Evolutionary conservation across 92 coral and sea anemone species (phyloP).

Genomic region (Paramuricea clavata): DNA sequence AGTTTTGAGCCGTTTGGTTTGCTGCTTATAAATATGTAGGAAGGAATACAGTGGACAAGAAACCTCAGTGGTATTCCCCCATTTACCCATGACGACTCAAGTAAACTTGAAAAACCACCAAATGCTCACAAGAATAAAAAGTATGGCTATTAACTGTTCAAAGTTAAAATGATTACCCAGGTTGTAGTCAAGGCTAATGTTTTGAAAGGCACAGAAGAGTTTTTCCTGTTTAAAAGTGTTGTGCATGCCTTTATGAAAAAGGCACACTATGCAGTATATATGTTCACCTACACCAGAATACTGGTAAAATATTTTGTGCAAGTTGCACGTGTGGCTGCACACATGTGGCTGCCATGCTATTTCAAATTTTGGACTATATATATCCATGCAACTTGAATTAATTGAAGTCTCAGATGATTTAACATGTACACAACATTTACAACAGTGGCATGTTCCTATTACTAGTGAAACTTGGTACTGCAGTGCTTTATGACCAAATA

Average conservation of each 20-base stretch:
- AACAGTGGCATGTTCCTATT: not conserved
- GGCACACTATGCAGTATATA: not conserved
- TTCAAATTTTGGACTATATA: not conserved
- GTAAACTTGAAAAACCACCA: not conserved
- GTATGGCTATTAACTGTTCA: not conserved
- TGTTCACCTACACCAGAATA: not conserved
- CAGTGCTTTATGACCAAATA: not conserved
- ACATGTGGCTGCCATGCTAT: not conserved
- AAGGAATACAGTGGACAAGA: not conserved
- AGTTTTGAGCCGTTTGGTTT: not conserved
- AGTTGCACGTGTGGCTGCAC: not conserved
- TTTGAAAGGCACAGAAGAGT: not conserved
- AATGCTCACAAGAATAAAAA: not conserved
- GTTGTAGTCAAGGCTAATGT: not conserved
- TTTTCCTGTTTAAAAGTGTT: constrained; percentile 10
- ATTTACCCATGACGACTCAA: constrained; percentile 4
- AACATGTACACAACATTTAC: not conserved
- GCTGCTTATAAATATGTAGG: not conserved
- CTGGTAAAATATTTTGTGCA: not conserved
- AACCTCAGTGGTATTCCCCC: not conserved
- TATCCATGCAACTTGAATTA: too few relatives aligned
- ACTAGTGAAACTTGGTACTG: too few relatives aligned
- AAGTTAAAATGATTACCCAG: not conserved
- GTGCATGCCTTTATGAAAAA: constrained; percentile 10
- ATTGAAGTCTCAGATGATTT: not conserved